These are phyloP conservation scores for Melipona bicolor DNA, from an alignment of 2,888 invertebrate species.

Conservation along the genomic window DNA sequence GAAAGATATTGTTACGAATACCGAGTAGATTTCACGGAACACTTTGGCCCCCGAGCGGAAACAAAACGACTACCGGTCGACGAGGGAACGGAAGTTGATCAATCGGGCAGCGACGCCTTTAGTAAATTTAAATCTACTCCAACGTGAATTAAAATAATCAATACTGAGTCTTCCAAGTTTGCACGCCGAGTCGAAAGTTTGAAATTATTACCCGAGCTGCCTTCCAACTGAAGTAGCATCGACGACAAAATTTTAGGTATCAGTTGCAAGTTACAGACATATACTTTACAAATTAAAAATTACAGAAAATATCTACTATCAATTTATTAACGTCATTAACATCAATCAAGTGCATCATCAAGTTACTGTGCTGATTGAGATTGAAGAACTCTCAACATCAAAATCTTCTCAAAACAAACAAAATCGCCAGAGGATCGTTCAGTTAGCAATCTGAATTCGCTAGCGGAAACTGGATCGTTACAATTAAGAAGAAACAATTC, in stretches of 20 bases:
- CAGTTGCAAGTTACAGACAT: too few relatives aligned
- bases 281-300: too few relatives aligned
- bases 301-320: neutral
- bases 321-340: neutral
- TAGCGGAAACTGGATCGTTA: too few relatives aligned
- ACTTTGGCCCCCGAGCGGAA: slow-evolving; percentile 10
- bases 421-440: too few relatives aligned
- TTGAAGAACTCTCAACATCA: too few relatives aligned
- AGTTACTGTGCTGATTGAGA: neutral
- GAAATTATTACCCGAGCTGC: neutral
- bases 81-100: neutral
- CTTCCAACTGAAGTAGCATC: neutral
- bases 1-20: slow-evolving; percentile 14
- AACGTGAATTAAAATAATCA: too few relatives aligned
- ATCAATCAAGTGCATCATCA: neutral
- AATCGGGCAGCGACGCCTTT: neutral
- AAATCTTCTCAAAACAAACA: too few relatives aligned
- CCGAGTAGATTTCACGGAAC: slow-evolving; percentile 6
- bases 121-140: too few relatives aligned
- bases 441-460: neutral
- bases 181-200: neutral
- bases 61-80: neutral
- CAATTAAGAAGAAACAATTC: neutral
- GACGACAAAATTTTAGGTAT: neutral
- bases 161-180: neutral